phyloP scores from a whole-genome alignment of 2,888 invertebrate genomes.

The Galerucella calmariensis region DNA sequence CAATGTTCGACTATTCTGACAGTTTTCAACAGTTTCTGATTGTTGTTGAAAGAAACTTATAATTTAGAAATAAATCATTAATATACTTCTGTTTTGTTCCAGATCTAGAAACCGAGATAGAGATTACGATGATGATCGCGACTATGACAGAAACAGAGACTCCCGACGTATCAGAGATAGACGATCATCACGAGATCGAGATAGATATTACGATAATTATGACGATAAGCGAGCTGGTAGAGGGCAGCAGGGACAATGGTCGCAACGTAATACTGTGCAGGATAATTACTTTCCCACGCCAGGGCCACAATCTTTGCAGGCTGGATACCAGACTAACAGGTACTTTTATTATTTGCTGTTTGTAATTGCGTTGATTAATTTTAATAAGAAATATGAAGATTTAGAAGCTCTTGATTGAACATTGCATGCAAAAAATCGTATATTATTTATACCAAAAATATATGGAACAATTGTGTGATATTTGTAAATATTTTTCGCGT shows the following conservation, averaged over 20 bases:
- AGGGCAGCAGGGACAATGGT: conserved; percentile 42
- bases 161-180: conserved; percentile 28
- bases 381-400: conserved; percentile 11
- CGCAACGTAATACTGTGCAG: conserved; percentile 41
- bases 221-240: conserved; percentile 41
- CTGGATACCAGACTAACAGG: conserved; percentile 52
- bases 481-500: background rate
- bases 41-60: too few species aligned
- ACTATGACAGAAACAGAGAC: conserved; percentile 52
- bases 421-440: background rate
- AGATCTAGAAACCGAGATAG: conserved; percentile 53
- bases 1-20: too few species aligned
- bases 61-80: background rate
- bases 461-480: background rate
- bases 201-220: conserved; percentile 45
- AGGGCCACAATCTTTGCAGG: conserved; percentile 49
- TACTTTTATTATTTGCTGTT: conserved; percentile 48
- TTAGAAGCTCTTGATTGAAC: background rate
- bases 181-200: conserved; percentile 42
- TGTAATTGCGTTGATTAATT: conserved; percentile 30
- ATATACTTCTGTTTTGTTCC: conserved; percentile 45
- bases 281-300: conserved; percentile 51
- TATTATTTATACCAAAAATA: background rate
- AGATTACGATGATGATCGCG: conserved; percentile 53
- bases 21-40: too few species aligned